Conservation (phyloP, 2,113 vertebrate genomes). For the Morone chrysops region DNA sequence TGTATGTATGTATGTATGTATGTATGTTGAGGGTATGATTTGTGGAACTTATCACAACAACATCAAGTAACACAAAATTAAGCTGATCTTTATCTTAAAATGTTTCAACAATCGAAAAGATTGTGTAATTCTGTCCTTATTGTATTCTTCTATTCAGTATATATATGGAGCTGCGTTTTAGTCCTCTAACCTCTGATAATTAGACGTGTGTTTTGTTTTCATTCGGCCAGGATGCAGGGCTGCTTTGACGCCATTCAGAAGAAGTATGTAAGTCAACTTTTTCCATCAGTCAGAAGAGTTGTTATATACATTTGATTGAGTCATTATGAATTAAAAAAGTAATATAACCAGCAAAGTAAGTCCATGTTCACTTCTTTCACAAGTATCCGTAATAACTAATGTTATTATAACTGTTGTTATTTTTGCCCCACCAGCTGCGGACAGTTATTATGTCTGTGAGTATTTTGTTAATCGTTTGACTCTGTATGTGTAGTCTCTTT, state of each 20-base stretch:
- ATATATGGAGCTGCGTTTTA: no score
- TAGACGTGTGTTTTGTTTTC: not conserved
- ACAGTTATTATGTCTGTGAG: constrained; percentile 93
- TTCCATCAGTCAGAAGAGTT: constrained; percentile 4
- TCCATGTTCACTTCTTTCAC: not conserved
- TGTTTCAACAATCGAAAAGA: not conserved
- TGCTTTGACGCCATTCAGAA: constrained; percentile 96
- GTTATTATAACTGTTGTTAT: not conserved
- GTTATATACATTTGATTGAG: not conserved
- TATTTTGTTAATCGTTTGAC: constrained; percentile 72
- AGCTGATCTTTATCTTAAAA: no score
- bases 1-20: no score
- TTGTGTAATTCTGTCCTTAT: not conserved
- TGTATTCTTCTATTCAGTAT: no score
- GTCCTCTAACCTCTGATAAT: not conserved
- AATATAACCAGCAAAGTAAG: not conserved
- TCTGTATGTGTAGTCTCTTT: not conserved
- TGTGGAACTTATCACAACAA: not conserved
- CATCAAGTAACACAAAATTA: not conserved
- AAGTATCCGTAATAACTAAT: not conserved
- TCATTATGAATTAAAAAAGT: not conserved
- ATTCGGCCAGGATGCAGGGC: constrained; percentile 90
- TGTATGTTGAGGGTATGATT: not conserved
- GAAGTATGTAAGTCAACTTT: constrained; percentile 91
- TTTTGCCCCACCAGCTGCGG: constrained; percentile 86